Evolutionary conservation across 2,113 vertebrate species (phyloP).

Genomic region (Seriola quinqueradiata): DNA sequence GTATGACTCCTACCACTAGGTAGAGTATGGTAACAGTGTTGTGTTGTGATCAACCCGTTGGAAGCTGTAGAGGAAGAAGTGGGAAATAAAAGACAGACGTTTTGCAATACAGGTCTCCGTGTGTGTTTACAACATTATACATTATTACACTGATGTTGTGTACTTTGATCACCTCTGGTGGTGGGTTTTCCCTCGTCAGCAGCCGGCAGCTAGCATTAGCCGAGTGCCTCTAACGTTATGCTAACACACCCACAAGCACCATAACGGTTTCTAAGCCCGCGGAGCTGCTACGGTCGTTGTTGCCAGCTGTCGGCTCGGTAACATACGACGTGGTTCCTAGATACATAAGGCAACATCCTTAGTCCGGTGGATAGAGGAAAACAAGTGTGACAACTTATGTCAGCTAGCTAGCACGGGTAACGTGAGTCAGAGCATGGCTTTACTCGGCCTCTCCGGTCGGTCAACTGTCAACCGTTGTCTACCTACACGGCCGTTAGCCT

Average conservation of each 20-base stretch:
- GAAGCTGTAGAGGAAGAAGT: too few relatives aligned
- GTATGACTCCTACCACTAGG: too few relatives aligned
- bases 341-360: fast-evolving
- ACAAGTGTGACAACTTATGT: not conserved
- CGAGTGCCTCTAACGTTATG: not conserved
- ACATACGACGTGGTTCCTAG: fast-evolving
- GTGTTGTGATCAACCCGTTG: too few relatives aligned
- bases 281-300: not conserved
- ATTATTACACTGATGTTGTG: too few relatives aligned
- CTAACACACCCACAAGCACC: constrained; percentile 5
- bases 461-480: not conserved
- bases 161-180: too few relatives aligned
- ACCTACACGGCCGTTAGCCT: not conserved
- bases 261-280: not conserved
- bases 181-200: not conserved
- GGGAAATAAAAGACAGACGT: too few relatives aligned
- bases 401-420: constrained; percentile 5
- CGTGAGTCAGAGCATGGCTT: constrained; percentile 23
- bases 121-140: too few relatives aligned
- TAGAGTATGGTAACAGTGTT: too few relatives aligned
- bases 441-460: constrained; percentile 21
- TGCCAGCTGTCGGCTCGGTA: not conserved
- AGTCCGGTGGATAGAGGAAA: fast-evolving
- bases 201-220: constrained; percentile 41
- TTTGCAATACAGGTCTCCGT: too few relatives aligned